Evolutionary conservation across 1,140 invertebrate species (phyloP).

Genomic region (Procambarus clarkii): DNA sequence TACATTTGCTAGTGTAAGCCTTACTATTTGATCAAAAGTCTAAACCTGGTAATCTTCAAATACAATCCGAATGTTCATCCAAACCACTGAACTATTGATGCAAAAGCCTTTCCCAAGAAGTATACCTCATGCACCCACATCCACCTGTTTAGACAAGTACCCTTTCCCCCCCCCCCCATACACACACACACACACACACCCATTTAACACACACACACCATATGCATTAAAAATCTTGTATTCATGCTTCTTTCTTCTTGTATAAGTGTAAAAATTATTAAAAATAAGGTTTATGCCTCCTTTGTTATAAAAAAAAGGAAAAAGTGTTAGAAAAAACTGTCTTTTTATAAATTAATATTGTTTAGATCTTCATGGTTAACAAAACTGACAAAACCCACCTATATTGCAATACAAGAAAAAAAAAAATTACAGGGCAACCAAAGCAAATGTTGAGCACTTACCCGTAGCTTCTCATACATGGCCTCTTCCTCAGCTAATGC

Average conservation of each 20-base stretch:
- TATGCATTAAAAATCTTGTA: background rate
- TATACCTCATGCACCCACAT: background rate
- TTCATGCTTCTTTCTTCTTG: background rate
- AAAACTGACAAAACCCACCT: background rate
- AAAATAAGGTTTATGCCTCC: background rate
- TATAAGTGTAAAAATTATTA: background rate
- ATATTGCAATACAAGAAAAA: background rate
- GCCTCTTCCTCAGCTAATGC: slow-evolving; percentile 96
- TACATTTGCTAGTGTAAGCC: too few species aligned
- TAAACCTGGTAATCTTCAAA: too few species aligned
- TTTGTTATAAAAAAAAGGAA: background rate
- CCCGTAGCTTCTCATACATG: slow-evolving; percentile 96
- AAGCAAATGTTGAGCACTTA: slow-evolving; percentile 75
- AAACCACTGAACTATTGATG: background rate
- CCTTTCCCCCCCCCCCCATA: background rate
- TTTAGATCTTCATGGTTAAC: background rate
- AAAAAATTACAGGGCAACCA: background rate
- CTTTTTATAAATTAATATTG: background rate
- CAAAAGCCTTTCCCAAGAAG: background rate
- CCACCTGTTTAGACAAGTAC: background rate
- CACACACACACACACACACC: background rate
- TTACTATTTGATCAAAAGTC: too few species aligned
- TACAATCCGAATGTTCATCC: too few species aligned
- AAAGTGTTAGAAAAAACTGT: background rate
- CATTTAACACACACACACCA: background rate